Evolutionary conservation across 2,888 invertebrate species (phyloP).

Genomic region (Eulithis testata): DNA sequence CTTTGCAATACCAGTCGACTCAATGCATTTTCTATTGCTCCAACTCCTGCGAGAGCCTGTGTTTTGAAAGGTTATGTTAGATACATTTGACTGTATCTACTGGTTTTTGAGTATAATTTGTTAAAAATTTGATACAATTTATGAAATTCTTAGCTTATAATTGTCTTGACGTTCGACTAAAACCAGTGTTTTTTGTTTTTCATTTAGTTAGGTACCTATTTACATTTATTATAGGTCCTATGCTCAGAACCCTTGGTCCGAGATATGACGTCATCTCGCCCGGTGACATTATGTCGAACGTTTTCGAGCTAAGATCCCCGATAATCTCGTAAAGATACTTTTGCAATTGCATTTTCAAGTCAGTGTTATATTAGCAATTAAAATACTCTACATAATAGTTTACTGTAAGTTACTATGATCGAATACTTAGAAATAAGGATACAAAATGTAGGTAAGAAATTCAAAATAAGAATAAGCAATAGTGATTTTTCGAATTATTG

Average conservation of each 20-base stretch:
- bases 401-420: constrained; percentile 3
- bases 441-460: constrained; percentile 6
- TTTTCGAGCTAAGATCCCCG: background rate
- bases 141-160: background rate
- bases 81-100: too few relatives aligned
- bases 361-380: constrained; percentile 22
- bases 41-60: background rate
- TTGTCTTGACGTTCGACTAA: background rate
- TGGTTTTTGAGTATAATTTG: background rate
- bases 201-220: background rate
- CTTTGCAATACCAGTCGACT: background rate
- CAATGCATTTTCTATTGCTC: too few relatives aligned
- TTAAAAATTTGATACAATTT: constrained; percentile 1
- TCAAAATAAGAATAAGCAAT: constrained; percentile 18
- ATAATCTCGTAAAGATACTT: background rate
- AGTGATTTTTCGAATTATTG: constrained; percentile 17
- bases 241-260: background rate
- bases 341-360: constrained; percentile 23
- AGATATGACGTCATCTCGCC: background rate
- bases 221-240: background rate
- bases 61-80: background rate
- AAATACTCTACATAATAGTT: constrained; percentile 22
- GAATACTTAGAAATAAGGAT: constrained; percentile 3
- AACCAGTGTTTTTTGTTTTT: background rate
- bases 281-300: background rate